These are phyloP conservation scores for Drosophila yooni DNA, from an alignment of 2,888 invertebrate species.

Conservation along the genomic window DNA sequence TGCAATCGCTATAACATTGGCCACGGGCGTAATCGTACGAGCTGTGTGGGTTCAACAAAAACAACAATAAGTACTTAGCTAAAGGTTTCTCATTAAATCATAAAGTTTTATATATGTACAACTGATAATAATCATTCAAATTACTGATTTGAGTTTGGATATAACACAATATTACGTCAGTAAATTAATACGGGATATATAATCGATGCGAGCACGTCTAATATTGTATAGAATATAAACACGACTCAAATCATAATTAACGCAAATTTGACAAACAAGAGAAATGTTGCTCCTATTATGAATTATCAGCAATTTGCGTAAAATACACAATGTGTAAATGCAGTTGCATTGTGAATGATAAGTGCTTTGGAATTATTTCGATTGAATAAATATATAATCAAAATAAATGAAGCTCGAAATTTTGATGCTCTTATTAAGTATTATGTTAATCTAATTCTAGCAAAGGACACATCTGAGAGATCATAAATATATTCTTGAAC, in stretches of 20 bases:
- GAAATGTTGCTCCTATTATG: constrained; percentile 2
- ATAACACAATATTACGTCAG: not conserved
- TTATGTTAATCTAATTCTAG: not conserved
- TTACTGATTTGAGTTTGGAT: not conserved
- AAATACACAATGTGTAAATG: not conserved
- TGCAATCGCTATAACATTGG: constrained; percentile 90
- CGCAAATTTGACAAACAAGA: not conserved
- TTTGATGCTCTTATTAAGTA: not conserved
- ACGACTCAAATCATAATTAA: not conserved
- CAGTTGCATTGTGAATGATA: not conserved
- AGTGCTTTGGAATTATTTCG: not conserved
- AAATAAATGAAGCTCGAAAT: not conserved
- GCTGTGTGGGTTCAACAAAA: constrained; percentile 73
- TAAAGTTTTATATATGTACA: not conserved
- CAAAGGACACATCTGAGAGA: not conserved
- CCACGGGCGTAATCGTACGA: constrained; percentile 90
- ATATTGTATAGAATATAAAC: not conserved
- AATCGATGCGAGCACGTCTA: not conserved
- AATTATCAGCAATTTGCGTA: not conserved
- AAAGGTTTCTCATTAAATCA: not conserved
- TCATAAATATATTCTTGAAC: not conserved
- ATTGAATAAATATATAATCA: not conserved
- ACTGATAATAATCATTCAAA: not conserved
- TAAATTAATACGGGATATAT: not conserved
- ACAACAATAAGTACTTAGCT: not conserved